Base-by-base conservation (phyloP, 2,113 vertebrate species). In the Indicator maculatus region DNA sequence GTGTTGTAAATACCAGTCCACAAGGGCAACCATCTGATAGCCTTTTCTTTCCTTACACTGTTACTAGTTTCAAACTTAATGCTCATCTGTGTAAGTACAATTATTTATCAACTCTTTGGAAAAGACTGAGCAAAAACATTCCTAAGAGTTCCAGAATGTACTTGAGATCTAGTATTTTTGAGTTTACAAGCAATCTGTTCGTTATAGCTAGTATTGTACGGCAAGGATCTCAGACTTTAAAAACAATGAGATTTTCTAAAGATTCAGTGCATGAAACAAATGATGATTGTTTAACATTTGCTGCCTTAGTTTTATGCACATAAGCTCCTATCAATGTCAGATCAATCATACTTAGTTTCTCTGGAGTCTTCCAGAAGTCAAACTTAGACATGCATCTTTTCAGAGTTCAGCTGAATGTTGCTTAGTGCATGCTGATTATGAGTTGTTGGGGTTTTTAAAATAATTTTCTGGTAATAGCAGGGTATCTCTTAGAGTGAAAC, bases 221-320 rank as follows among this genome's bases (percentile, higher is more conserved):
- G 58, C 65, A 88, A 64, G 39, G 21, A 81, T 45, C 30, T 83
- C 70, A 23, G 39, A 53, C 33, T 47, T 93, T 33, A 39, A 53
- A 56, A 83, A 39, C 72, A 50, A 38, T 56, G 38, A 60, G 9
- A 67, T 83, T 93, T 90, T 83, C 6, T 8, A 80, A 77, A 67
- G 33, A 85, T 91, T 55, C 38, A 53, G 24, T 20, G 11, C 63
- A 50, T 72, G 66, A 90, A 93, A 82, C 11, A 59, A 63, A 88
- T 78, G 1, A 50, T 82, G 5, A 90, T 63, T 93, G 94, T 92
- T 94, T 94, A 77, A 26, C 60, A 36, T 71, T 76, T 13, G 1
- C 53, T 85, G 69, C 33, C 79, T 77, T 83, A 59, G 61, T 89
- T 91, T 91, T 93, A 72, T 88, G 82, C 67, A 93, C 60, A 58